Evolutionary conservation across 2,888 invertebrate species (phyloP), one percentile per base, ranked within the genome.

Genomic region (Heliconius erato): DNA sequence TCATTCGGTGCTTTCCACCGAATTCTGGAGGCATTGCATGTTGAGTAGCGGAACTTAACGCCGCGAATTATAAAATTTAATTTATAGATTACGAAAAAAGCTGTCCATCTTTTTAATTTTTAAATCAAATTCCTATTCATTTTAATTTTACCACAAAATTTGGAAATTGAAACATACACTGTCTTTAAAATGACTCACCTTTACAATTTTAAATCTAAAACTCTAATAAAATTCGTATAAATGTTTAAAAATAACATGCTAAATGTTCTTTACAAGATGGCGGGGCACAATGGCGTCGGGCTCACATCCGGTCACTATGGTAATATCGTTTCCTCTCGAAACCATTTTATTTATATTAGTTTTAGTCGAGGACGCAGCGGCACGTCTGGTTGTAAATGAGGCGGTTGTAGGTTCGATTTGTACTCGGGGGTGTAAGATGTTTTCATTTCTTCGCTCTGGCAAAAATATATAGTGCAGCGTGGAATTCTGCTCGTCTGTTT

Each of bases 271-370:
- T 88, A 87, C 92, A 95, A 95, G 87, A 88, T 88, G 88, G 94
- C 94, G 88, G 71, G 85, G 86, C 91, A 92, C 92, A 92, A 93
- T 92, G 91, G 92, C 92, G 93, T 89, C 93, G 92, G 92, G 90
- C 89, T 84, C 89, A 88, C 93, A 91, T 95, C 95, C 95, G 94
- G 94, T 91, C 91, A 84, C 86, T 86, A 89, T 90, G 88, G 85
- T 89, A 89, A 90, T 89, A 88, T 82, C 79, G 84, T 76, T 83
- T 82, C 83, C 86, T 85, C 82, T 82, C 44, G 54, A 74, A 65
- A 69, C 54, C 32, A 67, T 71, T 40, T 83, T 82, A 81, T 81
- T 69, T 84, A 80, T 81, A 77, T 69, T 76, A 79, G 71, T 83
- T 83, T 79, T 80, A 69, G 77, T 82, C 74, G 69, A 63, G 63